phyloP scores from a whole-genome alignment of 2,888 invertebrate species.

The Tipula confusa region DNA sequence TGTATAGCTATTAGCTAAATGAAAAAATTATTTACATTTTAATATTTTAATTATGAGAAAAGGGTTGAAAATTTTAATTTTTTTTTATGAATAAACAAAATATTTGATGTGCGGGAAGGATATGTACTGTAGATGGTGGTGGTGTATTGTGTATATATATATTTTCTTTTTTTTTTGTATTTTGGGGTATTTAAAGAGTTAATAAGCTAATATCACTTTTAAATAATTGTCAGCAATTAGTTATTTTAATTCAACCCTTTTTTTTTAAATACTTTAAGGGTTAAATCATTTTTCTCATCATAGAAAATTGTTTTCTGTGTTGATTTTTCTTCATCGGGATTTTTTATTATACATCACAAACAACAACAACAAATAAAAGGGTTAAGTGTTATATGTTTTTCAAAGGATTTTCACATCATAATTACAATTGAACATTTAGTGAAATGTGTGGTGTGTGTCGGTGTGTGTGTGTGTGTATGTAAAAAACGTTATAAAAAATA shows the following conservation, averaged over 20 bases:
- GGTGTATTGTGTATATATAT: neutral
- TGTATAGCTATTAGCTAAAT: neutral
- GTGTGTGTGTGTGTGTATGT: too few relatives aligned
- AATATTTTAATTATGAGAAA: conserved; percentile 25
- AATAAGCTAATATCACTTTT: conserved; percentile 14
- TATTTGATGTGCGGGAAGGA: conserved; percentile 13
- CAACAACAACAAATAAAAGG: too few relatives aligned
- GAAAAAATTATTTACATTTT: conserved; percentile 12
- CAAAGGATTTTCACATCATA: neutral
- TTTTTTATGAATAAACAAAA: neutral
- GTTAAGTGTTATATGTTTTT: conserved; percentile 8
- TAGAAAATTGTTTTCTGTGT: neutral
- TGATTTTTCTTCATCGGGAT: neutral
- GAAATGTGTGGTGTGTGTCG: neutral
- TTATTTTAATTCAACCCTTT: conserved; percentile 20
- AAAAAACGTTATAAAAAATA: too few relatives aligned
- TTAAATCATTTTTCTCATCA: neutral
- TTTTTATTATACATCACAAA: neutral
- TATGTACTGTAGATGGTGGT: neutral
- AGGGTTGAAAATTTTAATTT: neutral
- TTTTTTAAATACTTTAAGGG: neutral
- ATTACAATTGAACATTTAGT: neutral
- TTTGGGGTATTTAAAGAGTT: conserved; percentile 7
- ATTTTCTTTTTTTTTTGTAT: neutral
- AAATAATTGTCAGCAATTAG: conserved; percentile 20